phyloP scores from a whole-genome alignment of 2,888 invertebrate species.

The Philaethria dido region DNA sequence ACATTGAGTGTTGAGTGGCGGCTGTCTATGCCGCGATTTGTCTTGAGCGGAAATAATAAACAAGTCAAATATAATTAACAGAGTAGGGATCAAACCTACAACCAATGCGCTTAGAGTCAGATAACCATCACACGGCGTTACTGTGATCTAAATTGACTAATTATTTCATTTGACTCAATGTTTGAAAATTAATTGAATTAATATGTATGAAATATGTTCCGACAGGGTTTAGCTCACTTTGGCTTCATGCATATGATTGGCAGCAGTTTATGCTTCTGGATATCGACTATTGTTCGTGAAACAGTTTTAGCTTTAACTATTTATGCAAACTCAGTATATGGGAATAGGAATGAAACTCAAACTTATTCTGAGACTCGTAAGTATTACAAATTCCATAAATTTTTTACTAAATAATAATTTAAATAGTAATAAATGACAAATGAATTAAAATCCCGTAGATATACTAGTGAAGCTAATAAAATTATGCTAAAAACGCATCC shows the following conservation, averaged over 20 bases:
- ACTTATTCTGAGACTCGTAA: slow-evolving; percentile 12
- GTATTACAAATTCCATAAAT: background rate
- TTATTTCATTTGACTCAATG: no score
- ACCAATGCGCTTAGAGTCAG: background rate
- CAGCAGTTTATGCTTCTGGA: slow-evolving; percentile 91
- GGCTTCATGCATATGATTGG: slow-evolving; percentile 92
- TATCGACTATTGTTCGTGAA: slow-evolving; percentile 90
- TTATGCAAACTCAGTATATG: slow-evolving; percentile 66
- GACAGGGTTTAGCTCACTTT: slow-evolving; percentile 85
- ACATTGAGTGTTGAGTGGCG: background rate
- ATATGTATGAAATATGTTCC: background rate
- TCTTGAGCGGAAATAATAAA: background rate
- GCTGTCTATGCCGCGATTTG: no score
- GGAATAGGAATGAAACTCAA: slow-evolving; percentile 45
- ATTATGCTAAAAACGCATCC: no score
- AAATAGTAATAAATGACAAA: no score
- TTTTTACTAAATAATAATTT: no score
- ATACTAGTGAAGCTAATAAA: no score
- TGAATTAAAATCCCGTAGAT: no score
- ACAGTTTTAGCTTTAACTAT: slow-evolving; percentile 86
- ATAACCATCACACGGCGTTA: no score
- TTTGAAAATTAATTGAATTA: background rate
- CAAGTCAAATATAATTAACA: background rate
- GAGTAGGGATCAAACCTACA: background rate
- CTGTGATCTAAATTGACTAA: background rate